phyloP scores from a whole-genome alignment of 1,140 invertebrate species.

The Galleria mellonella region DNA sequence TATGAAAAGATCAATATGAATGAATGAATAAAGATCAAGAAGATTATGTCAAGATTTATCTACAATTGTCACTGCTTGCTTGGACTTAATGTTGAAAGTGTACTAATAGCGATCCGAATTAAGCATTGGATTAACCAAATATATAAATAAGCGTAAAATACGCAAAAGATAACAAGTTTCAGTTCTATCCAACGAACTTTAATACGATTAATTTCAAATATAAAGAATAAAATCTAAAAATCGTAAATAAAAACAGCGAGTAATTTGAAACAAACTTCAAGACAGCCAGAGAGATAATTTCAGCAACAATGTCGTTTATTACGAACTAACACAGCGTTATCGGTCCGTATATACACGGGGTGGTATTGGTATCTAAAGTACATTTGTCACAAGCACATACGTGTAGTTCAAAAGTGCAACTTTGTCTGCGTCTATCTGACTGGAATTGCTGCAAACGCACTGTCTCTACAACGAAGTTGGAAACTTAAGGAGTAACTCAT shows the following conservation, averaged over 20 bases:
- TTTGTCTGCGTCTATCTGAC: conserved; percentile 43
- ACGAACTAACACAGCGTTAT: conserved; percentile 24
- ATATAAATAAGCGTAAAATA: no score
- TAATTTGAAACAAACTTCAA: conserved; percentile 3
- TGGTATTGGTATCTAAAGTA: conserved; percentile 18
- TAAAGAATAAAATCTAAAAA: no score
- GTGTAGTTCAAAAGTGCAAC: conserved; percentile 34
- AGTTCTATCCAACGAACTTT: no score
- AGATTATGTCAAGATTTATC: no score
- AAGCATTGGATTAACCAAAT: no score
- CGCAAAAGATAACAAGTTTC: no score
- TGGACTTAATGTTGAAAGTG: no score
- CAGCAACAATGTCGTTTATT: conserved; percentile 6
- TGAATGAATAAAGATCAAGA: no score
- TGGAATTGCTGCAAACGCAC: conserved; percentile 37
- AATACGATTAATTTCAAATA: no score
- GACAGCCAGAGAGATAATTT: background rate
- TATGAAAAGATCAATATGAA: no score
- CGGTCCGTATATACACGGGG: conserved; percentile 13
- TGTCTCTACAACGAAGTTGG: conserved; percentile 43
- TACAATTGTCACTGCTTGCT: no score
- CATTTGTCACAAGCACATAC: conserved; percentile 43
- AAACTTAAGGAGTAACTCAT: conserved; percentile 31
- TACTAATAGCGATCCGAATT: no score
- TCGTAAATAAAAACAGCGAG: background rate